These are phyloP conservation scores for Paramormyrops hopkinsi DNA, from an alignment of 2,797 vertebrate species.

Conservation along the genomic window DNA sequence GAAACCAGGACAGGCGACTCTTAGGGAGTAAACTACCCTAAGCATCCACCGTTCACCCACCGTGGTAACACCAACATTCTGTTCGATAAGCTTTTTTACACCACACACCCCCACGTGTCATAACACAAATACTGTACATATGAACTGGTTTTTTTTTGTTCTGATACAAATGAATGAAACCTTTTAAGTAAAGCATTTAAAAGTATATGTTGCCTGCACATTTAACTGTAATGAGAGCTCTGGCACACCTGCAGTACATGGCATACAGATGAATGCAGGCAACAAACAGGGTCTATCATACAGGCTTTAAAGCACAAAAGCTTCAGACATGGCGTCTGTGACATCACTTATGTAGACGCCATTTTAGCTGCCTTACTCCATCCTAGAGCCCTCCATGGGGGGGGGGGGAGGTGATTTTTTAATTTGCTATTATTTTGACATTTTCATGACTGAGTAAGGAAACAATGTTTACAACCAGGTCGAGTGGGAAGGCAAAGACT, in stretches of 20 bases:
- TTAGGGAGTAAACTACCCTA: background rate
- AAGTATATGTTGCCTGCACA: background rate
- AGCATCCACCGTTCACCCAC: background rate
- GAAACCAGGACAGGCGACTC: background rate
- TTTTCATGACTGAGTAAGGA: background rate
- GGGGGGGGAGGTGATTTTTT: constrained; percentile 25
- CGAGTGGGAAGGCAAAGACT: background rate
- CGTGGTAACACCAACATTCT: background rate
- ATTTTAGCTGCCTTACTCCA: constrained; percentile 41
- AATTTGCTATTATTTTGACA: constrained; percentile 26
- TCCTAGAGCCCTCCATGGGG: constrained; percentile 24
- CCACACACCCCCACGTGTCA: constrained; percentile 12
- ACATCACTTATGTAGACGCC: constrained; percentile 14
- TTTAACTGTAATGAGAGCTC: background rate
- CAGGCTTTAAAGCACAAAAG: constrained; percentile 27
- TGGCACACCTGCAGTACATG: constrained; percentile 52
- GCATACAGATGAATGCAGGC: constrained; percentile 29
- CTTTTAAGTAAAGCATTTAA: background rate
- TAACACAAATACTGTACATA: constrained; percentile 44
- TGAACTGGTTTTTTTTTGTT: constrained; percentile 32
- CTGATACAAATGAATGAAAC: background rate
- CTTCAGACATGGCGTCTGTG: constrained; percentile 32
- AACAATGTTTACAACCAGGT: background rate
- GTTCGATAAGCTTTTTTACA: background rate
- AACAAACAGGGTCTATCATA: constrained; percentile 22